Percentiles rank a stretch among this genome's conserved stretches.
Conservation (phyloP, 2,888 invertebrate species). For the Steinernema hermaphroditum region DNA sequence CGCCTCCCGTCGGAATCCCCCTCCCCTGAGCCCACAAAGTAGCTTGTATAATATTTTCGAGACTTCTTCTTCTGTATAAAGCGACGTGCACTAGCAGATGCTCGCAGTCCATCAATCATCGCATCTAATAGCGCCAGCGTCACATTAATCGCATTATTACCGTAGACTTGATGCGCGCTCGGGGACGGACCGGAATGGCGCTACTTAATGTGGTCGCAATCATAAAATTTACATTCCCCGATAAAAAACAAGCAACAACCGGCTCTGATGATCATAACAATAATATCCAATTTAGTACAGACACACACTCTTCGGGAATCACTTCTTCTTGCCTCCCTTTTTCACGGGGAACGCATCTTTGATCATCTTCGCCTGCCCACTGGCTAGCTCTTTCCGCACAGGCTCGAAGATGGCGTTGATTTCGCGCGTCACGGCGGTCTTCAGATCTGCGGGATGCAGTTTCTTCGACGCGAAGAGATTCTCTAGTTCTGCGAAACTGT, state of each 20-base stretch:
- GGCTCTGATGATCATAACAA: neutral
- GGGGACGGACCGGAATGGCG: neutral
- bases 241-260: conserved; percentile 15
- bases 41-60: conserved; percentile 28
- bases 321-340: conserved; percentile 37
- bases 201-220: conserved; percentile 8
- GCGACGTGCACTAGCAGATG: too few relatives aligned
- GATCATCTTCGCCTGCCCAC: conserved; percentile 78
- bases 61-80: conserved; percentile 26
- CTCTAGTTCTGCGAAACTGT: conserved; percentile 79
- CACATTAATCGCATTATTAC: conserved; percentile 17
- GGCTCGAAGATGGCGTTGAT: conserved; percentile 79
- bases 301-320: neutral
- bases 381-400: conserved; percentile 81
- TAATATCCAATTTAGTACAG: too few relatives aligned
- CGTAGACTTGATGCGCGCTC: conserved; percentile 17
- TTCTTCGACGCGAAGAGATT: conserved; percentile 77
- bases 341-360: conserved; percentile 80
- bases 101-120: conserved; percentile 13
- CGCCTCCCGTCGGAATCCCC: neutral
- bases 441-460: conserved; percentile 91
- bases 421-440: conserved; percentile 77
- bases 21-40: neutral
- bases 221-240: conserved; percentile 25
- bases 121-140: conserved; percentile 18